phyloP scores from a whole-genome alignment of 2,888 invertebrate species.

The Mesochorus sp. region DNA sequence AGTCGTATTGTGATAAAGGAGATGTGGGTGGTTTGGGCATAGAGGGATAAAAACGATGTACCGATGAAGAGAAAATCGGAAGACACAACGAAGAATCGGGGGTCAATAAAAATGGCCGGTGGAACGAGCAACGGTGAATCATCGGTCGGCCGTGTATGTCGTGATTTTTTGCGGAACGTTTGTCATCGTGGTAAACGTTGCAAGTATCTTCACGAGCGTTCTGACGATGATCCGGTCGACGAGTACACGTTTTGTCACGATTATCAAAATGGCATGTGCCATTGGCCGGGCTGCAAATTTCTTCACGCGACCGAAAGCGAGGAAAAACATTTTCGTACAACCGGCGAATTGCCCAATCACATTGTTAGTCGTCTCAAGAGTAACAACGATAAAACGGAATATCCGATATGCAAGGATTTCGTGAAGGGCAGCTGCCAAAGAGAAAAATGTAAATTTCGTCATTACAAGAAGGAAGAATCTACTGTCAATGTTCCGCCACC shows the following conservation, averaged over 20 bases:
- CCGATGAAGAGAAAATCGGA: slow-evolving; percentile 72
- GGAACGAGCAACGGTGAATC: slow-evolving; percentile 71
- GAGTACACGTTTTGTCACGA: slow-evolving; percentile 85
- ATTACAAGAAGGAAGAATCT: slow-evolving; percentile 76
- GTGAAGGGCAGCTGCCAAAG: slow-evolving; percentile 83
- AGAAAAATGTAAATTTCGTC: slow-evolving; percentile 75
- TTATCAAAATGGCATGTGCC: slow-evolving; percentile 89
- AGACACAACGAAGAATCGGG: slow-evolving; percentile 38
- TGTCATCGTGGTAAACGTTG: slow-evolving; percentile 84
- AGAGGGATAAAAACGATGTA: slow-evolving; percentile 59
- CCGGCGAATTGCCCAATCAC: slow-evolving; percentile 88
- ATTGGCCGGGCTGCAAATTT: slow-evolving; percentile 89
- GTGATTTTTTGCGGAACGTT: slow-evolving; percentile 85
- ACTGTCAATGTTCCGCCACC: slow-evolving; percentile 72
- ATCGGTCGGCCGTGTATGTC: slow-evolving; percentile 81
- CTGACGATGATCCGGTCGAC: slow-evolving; percentile 78
- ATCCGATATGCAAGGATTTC: slow-evolving; percentile 83
- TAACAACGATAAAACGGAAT: slow-evolving; percentile 80
- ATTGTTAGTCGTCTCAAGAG: slow-evolving; percentile 76
- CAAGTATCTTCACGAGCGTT: slow-evolving; percentile 83
- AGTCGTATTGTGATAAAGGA: background rate
- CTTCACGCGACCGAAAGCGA: slow-evolving; percentile 90
- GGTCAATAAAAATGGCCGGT: slow-evolving; percentile 70
- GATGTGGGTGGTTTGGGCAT: background rate
- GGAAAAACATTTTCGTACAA: slow-evolving; percentile 88